phyloP scores from a whole-genome alignment of 2,113 vertebrate species.

The Pollimyrus isidori region DNA sequence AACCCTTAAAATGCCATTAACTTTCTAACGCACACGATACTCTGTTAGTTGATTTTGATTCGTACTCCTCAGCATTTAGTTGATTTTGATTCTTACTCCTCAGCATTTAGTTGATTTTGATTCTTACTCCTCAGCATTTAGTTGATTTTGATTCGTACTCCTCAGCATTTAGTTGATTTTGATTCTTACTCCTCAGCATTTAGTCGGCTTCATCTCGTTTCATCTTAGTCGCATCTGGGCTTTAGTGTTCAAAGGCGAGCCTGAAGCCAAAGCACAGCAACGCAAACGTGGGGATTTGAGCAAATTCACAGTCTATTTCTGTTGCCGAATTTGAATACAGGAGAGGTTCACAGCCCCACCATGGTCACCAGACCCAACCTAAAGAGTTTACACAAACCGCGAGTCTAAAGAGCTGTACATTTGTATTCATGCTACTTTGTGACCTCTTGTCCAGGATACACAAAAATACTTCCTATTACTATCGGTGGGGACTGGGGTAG shows the following conservation, averaged over 20 bases:
- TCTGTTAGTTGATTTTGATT: not conserved
- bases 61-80: not conserved
- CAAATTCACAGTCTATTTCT: not conserved
- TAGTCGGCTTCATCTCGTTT: not conserved
- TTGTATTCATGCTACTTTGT: not conserved
- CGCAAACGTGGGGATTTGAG: not conserved
- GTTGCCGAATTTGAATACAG: not conserved
- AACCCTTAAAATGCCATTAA: not conserved
- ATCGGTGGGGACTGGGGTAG: no score
- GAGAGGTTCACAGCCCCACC: not conserved
- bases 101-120: not conserved
- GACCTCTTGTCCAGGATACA: not conserved
- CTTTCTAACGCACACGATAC: not conserved
- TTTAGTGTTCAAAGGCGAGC: not conserved
- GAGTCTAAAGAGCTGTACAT: not conserved
- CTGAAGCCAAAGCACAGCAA: not conserved
- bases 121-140: not conserved
- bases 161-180: not conserved
- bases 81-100: not conserved
- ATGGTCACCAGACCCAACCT: not conserved
- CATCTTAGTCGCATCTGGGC: not conserved
- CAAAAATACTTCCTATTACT: not conserved
- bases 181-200: not conserved
- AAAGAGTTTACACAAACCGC: not conserved
- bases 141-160: not conserved